Percentiles rank a stretch among this genome's conserved stretches.
phyloP scores from a whole-genome alignment of 2,888 invertebrate genomes.

The Anarsia innoxiella region DNA sequence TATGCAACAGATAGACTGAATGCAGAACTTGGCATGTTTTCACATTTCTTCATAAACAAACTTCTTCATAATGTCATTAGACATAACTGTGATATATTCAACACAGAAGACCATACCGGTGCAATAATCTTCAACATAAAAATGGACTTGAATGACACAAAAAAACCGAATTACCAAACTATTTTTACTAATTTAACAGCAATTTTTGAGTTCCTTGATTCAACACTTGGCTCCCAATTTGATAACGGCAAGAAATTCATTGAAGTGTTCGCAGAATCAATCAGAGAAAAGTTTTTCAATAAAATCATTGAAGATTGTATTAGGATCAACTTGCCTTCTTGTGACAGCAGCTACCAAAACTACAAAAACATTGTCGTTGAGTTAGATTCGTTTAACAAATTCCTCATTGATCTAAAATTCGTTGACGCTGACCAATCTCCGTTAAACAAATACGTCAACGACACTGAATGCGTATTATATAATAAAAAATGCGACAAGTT shows the following conservation, averaged over 20 bases:
- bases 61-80: constrained; percentile 56
- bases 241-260: constrained; percentile 54
- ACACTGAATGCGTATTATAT: constrained; percentile 60
- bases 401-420: constrained; percentile 63
- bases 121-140: constrained; percentile 62
- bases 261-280: constrained; percentile 53
- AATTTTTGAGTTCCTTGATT: constrained; percentile 64
- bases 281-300: constrained; percentile 53
- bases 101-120: constrained; percentile 56
- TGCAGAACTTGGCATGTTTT: constrained; percentile 56
- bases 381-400: constrained; percentile 61
- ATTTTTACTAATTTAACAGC: constrained; percentile 63
- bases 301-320: constrained; percentile 66
- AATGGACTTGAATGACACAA: constrained; percentile 44
- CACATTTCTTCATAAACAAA: constrained; percentile 59
- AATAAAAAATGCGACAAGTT: constrained; percentile 66
- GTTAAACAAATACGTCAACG: constrained; percentile 55
- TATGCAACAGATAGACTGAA: constrained; percentile 53
- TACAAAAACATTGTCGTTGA: constrained; percentile 61
- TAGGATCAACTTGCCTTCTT: constrained; percentile 53
- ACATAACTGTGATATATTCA: constrained; percentile 61
- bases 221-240: constrained; percentile 56
- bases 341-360: constrained; percentile 51
- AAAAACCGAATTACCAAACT: constrained; percentile 54
- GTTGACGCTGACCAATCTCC: constrained; percentile 52